Evolutionary conservation across 1,140 invertebrate species (phyloP), one percentile per base, ranked within the genome.

Genomic region (Dendroctonus ponderosae): DNA sequence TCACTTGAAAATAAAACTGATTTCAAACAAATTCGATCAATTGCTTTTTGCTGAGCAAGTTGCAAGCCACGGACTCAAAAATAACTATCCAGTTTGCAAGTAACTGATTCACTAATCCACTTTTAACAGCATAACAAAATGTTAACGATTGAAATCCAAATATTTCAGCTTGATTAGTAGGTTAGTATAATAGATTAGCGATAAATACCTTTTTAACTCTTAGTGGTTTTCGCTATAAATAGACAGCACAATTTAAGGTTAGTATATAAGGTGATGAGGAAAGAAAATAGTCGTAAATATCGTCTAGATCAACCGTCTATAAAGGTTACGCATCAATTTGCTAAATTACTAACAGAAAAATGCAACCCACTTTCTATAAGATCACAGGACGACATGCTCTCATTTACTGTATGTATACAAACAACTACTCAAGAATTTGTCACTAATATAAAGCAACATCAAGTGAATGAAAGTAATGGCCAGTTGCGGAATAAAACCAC

Each of bases 181-280:
- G 59, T 61, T 61, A 61, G 59, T 61, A 61, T 50, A 48, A 61
- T 61, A 62, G 51, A 54, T 26, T 44, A 53, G 44, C 51, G 42
- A 51, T 63, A 63, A 63, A 63, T 43, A 40, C 51, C 43, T 42
- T 63, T 63, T 63, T 37, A 54, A 39, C 48, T 42, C 12, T 53
- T 63, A 63, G 61, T 63, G 61, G 61, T 63, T 63, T 63, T 63
- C 46, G 54, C 61, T 54, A 54, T 54, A 63, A 63, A 63, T 39
- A 46, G 61, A 0, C 11, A 12, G 39, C 50, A 54, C 58, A 63
- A 63, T 63, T 14, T 53, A 48, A 12, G 26, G 26, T 61, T 61
- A 14, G 15, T 43, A 37, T 44, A 53, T 63, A 46, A 56, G 51
- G 50, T 39, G 14, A 14, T 38, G 42, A 62, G 59, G 51, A 63